These are phyloP conservation scores for Clamator glandarius DNA, from an alignment of 2,797 vertebrate genomes.

Conservation along the genomic window DNA sequence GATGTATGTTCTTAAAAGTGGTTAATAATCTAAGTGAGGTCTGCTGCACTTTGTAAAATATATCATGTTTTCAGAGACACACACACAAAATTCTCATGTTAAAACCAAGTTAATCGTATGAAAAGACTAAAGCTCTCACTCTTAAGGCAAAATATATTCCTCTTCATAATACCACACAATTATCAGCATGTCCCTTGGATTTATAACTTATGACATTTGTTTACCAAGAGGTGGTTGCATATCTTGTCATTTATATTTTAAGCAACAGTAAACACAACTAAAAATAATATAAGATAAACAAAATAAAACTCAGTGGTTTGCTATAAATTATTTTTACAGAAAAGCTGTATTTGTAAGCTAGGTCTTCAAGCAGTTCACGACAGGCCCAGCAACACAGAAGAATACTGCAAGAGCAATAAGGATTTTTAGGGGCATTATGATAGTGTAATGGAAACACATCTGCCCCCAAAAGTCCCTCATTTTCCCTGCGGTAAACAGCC, in stretches of 20 bases:
- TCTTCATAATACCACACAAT: constrained; percentile 6
- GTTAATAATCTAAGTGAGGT: neutral
- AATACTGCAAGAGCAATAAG: constrained; percentile 93
- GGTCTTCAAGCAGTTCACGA: constrained; percentile 43
- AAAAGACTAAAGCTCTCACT: constrained; percentile 33
- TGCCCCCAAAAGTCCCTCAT: constrained; percentile 96
- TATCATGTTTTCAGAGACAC: neutral
- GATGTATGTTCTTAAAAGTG: neutral
- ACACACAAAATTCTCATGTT: neutral
- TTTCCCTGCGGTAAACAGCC: constrained; percentile 86
- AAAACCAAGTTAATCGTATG: neutral
- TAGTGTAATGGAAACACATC: constrained; percentile 89
- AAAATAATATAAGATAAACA: constrained; percentile 48
- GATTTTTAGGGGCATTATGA: constrained; percentile 97
- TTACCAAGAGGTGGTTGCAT: constrained; percentile 53
- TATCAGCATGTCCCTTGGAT: constrained; percentile 31
- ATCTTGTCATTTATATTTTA: constrained; percentile 38
- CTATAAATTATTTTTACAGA: constrained; percentile 9
- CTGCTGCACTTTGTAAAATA: neutral
- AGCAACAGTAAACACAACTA: constrained; percentile 60
- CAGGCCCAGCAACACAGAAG: constrained; percentile 73
- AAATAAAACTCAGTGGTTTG: neutral
- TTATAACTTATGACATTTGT: constrained; percentile 59
- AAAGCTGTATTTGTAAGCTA: constrained; percentile 31
- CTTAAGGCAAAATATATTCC: neutral